A percentile compares a stretch with the other conserved stretches of the same genome.
phyloP scores from a whole-genome alignment of 2,888 invertebrate genomes.

The Unio pictorum region DNA sequence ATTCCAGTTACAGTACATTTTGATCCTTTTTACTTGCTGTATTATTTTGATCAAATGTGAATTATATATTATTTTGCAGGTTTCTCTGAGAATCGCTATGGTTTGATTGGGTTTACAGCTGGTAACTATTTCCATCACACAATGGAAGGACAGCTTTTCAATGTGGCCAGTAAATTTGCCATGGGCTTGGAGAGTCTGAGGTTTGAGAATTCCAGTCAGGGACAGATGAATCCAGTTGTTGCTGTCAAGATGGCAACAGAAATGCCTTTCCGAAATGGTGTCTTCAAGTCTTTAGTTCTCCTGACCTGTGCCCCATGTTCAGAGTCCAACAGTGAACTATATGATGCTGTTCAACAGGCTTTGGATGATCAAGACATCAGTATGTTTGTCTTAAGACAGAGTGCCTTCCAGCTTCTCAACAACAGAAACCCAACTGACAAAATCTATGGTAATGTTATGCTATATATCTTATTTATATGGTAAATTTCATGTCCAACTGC shows the following conservation, averaged over 20 bases:
- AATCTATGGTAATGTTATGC: conserved; percentile 76
- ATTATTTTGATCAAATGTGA: neutral
- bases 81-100: conserved; percentile 78
- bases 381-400: conserved; percentile 54
- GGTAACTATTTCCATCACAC: conserved; percentile 83
- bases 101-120: conserved; percentile 82
- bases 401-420: conserved; percentile 40
- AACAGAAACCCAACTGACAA: conserved; percentile 75
- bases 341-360: conserved; percentile 18
- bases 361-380: conserved; percentile 43
- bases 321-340: conserved; percentile 71
- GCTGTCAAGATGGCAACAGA: conserved; percentile 79
- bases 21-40: neutral
- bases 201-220: conserved; percentile 28
- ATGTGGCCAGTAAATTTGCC: conserved; percentile 47
- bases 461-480: neutral
- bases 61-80: conserved; percentile 39
- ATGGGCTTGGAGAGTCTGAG: conserved; percentile 51
- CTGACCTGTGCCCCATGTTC: conserved; percentile 77
- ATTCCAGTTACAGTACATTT: neutral
- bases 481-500: neutral
- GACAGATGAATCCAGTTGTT: conserved; percentile 66
- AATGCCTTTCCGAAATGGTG: conserved; percentile 86
- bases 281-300: conserved; percentile 86
- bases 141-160: conserved; percentile 64